Percentiles rank a stretch among this genome's conserved stretches.
These are phyloP conservation scores for Florisuga fusca DNA, from an alignment of 2,797 vertebrate species.

Conservation along the genomic window DNA sequence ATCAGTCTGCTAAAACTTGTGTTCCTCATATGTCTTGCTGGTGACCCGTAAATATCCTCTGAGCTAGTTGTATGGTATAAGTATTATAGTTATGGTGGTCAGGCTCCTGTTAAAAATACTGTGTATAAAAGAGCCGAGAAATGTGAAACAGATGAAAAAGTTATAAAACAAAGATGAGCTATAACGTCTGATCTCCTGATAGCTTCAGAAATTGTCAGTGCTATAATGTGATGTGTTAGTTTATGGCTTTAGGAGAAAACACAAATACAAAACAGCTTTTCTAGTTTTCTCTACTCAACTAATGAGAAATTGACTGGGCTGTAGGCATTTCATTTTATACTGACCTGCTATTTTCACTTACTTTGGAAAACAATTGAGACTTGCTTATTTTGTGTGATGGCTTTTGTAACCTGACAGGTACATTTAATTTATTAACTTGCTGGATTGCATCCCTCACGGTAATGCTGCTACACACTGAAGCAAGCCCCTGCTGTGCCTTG, in stretches of 20 bases:
- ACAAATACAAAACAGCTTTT: slow-evolving; percentile 11
- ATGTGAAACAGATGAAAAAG: slow-evolving; percentile 53
- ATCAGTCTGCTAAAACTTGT: not conserved
- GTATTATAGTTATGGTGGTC: not conserved
- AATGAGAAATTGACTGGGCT: not conserved
- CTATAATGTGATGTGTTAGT: not conserved
- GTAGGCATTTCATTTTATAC: not conserved
- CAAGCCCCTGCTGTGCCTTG: not conserved
- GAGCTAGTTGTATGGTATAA: not conserved
- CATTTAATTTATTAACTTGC: not conserved
- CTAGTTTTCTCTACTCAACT: not conserved
- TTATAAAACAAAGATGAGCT: slow-evolving; percentile 9
- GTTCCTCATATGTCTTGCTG: not conserved
- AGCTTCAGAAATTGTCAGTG: slow-evolving; percentile 29
- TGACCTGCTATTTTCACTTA: not conserved
- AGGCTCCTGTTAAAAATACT: not conserved
- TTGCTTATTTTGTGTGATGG: not conserved
- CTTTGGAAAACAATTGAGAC: not conserved
- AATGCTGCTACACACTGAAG: not conserved
- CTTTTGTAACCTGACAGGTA: not conserved
- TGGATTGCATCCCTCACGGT: not conserved
- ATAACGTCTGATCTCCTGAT: slow-evolving; percentile 24
- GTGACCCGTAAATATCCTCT: not conserved
- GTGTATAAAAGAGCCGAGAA: not conserved
- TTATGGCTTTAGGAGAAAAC: not conserved